phyloP scores from a whole-genome alignment of 2,888 invertebrate species.

The Pantelozetes paolii region DNA sequence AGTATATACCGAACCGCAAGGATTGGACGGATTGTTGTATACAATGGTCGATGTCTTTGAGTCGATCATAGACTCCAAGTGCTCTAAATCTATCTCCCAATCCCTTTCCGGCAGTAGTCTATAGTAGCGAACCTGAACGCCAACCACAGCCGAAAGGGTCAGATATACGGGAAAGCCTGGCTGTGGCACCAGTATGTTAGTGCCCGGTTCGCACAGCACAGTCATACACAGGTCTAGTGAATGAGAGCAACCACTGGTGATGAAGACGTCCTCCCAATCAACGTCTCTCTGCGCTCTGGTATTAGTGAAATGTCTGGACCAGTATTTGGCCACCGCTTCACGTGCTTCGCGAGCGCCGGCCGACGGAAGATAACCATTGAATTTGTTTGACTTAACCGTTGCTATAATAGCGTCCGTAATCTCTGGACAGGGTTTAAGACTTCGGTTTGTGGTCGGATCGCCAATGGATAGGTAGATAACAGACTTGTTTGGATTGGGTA shows the following conservation, averaged over 20 bases:
- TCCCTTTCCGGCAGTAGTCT: constrained; percentile 64
- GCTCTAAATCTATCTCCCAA: constrained; percentile 84
- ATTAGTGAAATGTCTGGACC: no score
- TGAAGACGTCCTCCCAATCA: constrained; percentile 83
- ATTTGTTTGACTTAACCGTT: no score
- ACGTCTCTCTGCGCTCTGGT: no score
- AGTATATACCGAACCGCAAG: constrained; percentile 90
- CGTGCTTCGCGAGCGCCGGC: no score
- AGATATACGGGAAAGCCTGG: constrained; percentile 91
- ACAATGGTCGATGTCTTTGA: constrained; percentile 82
- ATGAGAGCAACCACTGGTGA: constrained; percentile 93
- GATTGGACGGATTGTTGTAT: constrained; percentile 95
- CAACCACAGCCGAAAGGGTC: constrained; percentile 77
- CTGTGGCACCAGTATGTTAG: constrained; percentile 86
- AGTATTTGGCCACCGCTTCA: no score
- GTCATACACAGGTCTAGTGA: constrained; percentile 88
- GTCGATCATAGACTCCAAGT: constrained; percentile 84
- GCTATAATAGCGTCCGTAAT: no score
- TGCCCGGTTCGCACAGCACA: constrained; percentile 77
- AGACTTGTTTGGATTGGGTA: no score
- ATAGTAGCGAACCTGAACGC: constrained; percentile 72
- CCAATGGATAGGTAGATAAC: no score
- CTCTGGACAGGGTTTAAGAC: no score
- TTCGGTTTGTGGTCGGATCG: no score
- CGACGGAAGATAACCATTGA: no score